Evolutionary conservation across 1,140 invertebrate genomes (phyloP).

Genomic region (Ephestia elutella): DNA sequence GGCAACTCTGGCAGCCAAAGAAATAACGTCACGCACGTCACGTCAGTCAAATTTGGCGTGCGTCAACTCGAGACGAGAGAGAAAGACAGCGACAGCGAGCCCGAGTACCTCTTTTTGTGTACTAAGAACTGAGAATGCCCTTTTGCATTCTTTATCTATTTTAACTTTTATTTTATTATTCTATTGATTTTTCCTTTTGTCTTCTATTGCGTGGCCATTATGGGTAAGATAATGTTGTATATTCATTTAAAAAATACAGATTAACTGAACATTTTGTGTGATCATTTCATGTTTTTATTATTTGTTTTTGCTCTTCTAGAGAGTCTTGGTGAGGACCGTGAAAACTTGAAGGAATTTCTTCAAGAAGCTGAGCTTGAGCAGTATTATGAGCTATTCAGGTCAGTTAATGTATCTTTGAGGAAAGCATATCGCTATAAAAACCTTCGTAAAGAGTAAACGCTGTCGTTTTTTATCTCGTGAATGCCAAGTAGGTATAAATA

Average conservation of each 20-base stretch:
- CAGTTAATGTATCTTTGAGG: conserved; percentile 12
- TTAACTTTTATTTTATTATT: conserved; percentile 3
- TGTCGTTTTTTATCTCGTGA: not conserved
- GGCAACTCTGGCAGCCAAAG: not conserved
- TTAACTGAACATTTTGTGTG: not conserved
- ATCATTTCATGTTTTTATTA: conserved; percentile 9
- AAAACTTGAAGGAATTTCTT: conserved; percentile 54
- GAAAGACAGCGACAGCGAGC: too few species aligned
- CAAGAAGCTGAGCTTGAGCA: conserved; percentile 59
- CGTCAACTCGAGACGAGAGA: too few species aligned
- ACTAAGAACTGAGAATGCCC: not conserved
- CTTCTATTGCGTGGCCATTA: not conserved
- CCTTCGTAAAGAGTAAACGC: too few species aligned
- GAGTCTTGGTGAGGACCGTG: conserved; percentile 38
- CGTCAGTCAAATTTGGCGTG: too few species aligned
- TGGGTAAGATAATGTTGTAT: conserved; percentile 19
- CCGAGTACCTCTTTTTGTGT: too few species aligned
- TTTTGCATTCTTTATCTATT: conserved; percentile 6
- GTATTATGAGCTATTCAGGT: conserved; percentile 64
- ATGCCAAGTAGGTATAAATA: not conserved
- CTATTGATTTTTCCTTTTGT: not conserved
- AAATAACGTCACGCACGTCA: not conserved
- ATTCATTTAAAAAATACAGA: not conserved
- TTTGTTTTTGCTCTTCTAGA: conserved; percentile 40
- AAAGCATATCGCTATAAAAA: conserved; percentile 12